Percentiles rank a stretch among this genome's conserved stretches.
Evolutionary conservation across 2,113 vertebrate species (phyloP).

Genomic region (Albula glossodonta): DNA sequence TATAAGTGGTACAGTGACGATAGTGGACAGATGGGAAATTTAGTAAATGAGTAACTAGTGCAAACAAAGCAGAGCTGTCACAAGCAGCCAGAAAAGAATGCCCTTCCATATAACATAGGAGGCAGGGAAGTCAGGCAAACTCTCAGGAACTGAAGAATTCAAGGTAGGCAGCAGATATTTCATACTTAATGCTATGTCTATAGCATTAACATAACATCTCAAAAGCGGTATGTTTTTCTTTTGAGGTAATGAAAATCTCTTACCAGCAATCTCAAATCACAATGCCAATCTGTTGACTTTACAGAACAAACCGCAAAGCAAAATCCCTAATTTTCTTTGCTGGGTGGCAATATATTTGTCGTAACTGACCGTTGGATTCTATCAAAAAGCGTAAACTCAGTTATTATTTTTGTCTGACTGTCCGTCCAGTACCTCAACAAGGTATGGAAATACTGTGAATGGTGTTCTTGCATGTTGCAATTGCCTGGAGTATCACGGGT

Average conservation of each 20-base stretch:
- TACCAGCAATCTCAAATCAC: no score
- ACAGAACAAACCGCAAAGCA: no score
- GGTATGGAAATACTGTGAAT: background rate
- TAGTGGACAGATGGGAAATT: background rate
- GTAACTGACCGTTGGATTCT: no score
- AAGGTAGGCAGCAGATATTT: constrained; percentile 1
- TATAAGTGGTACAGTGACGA: background rate
- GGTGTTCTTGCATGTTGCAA: background rate
- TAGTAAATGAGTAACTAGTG: constrained; percentile 26
- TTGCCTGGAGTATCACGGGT: background rate
- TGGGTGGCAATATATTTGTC: no score
- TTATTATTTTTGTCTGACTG: no score
- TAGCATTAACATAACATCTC: background rate
- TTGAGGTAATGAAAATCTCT: no score
- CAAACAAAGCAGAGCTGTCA: background rate
- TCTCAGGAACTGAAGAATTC: background rate
- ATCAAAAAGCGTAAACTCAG: no score
- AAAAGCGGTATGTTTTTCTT: no score
- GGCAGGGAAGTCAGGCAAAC: background rate
- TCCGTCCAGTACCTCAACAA: no score
- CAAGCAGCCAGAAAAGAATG: background rate
- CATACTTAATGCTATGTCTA: background rate
- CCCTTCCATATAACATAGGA: background rate
- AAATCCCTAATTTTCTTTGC: no score
- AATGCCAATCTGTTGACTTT: no score